phyloP scores from a whole-genome alignment of 2,888 invertebrate genomes.

The Phyto melanocephala region DNA sequence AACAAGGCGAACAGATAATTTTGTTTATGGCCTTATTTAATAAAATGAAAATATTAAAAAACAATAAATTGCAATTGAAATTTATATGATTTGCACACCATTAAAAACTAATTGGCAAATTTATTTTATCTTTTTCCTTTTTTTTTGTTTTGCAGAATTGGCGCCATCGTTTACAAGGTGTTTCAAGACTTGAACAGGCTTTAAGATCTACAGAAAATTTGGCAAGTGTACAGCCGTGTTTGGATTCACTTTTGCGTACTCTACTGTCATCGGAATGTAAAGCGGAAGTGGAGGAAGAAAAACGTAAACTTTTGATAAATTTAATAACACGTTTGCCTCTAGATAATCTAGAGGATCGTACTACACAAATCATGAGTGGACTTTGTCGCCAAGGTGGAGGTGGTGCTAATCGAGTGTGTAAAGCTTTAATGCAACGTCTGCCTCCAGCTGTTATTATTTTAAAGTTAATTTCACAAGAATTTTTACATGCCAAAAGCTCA shows the following conservation, averaged over 20 bases:
- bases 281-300: constrained; percentile 77
- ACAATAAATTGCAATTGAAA: constrained; percentile 39
- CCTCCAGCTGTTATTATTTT: constrained; percentile 79
- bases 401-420: constrained; percentile 78
- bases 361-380: constrained; percentile 77
- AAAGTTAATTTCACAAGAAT: constrained; percentile 77
- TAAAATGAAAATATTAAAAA: constrained; percentile 46
- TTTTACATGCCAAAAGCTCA: constrained; percentile 78
- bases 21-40: constrained; percentile 42
- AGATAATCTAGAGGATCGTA: constrained; percentile 78
- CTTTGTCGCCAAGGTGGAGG: constrained; percentile 78
- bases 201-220: constrained; percentile 80
- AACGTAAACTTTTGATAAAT: constrained; percentile 76
- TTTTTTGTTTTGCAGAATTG: constrained; percentile 77
- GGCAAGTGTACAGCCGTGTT: constrained; percentile 81
- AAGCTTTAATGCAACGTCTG: constrained; percentile 79
- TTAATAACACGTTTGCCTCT: constrained; percentile 77
- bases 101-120: not conserved
- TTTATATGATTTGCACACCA: not conserved
- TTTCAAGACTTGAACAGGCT: constrained; percentile 74
- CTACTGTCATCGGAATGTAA: constrained; percentile 83
- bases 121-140: not conserved
- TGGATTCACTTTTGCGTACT: constrained; percentile 83
- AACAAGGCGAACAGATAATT: constrained; percentile 38
- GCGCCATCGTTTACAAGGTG: constrained; percentile 76